Conservation (phyloP, 1,140 invertebrate genomes). For the Physella acuta region DNA sequence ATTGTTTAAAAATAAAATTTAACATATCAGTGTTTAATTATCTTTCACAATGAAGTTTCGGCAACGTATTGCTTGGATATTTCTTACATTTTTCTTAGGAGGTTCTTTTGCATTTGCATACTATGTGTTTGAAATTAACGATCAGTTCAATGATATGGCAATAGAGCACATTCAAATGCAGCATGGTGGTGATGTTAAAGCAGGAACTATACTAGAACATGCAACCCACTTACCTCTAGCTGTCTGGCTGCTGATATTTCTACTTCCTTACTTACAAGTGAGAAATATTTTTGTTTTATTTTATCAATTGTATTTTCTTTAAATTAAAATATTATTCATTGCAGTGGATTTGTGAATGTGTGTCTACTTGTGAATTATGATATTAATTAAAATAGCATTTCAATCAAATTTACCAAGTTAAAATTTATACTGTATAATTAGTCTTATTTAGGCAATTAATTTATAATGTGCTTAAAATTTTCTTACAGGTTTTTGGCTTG, state of each 20-base stretch:
- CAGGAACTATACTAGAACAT: conserved; percentile 39
- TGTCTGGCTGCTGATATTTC: conserved; percentile 43
- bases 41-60: conserved; percentile 53
- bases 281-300: not conserved
- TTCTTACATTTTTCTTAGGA: conserved; percentile 38
- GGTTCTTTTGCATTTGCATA: conserved; percentile 44
- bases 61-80: conserved; percentile 50
- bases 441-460: too few relatives aligned
- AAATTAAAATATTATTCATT: not conserved
- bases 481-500: conserved; percentile 41
- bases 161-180: conserved; percentile 45
- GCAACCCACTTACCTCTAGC: conserved; percentile 45
- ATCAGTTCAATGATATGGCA: conserved; percentile 49
- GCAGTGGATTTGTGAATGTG: not conserved
- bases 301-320: not conserved
- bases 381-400: not conserved
- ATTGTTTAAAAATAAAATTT: too few relatives aligned
- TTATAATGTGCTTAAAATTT: not conserved
- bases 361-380: not conserved
- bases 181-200: conserved; percentile 31
- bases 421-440: too few relatives aligned
- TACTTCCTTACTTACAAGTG: conserved; percentile 48
- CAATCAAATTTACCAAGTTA: not conserved
- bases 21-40: too few relatives aligned
- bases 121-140: conserved; percentile 55